Conservation (phyloP, 2,797 vertebrate species). For the Holocentrus rufus region DNA sequence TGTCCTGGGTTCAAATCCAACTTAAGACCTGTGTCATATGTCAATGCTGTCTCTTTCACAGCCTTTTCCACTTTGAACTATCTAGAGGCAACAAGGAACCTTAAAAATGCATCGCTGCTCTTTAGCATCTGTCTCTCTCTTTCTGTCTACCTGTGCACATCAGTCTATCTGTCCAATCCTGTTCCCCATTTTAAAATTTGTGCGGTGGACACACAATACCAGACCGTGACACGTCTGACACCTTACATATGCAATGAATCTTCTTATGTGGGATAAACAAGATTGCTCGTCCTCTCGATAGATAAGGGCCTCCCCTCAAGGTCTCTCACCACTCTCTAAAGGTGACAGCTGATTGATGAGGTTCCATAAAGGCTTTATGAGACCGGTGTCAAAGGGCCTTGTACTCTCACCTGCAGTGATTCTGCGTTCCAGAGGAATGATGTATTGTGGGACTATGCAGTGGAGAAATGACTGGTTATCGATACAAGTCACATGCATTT, state of each 20-base stretch:
- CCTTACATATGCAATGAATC: constrained; percentile 48
- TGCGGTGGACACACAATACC: neutral
- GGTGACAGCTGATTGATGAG: constrained; percentile 65
- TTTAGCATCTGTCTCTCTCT: neutral
- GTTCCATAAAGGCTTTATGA: constrained; percentile 65
- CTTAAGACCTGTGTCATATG: too few species aligned
- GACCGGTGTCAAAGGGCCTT: constrained; percentile 62
- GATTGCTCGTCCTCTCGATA: constrained; percentile 21
- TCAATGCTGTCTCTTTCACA: too few species aligned
- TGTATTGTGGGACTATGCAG: constrained; percentile 29
- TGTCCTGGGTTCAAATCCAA: too few species aligned
- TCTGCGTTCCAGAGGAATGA: constrained; percentile 32
- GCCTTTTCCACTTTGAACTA: too few species aligned
- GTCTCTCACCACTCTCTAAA: constrained; percentile 43
- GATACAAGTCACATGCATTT: neutral
- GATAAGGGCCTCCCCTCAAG: constrained; percentile 55
- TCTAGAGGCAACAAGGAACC: too few species aligned
- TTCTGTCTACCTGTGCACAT: neutral
- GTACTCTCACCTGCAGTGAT: constrained; percentile 56
- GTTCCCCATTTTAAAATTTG: neutral
- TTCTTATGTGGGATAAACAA: constrained; percentile 47
- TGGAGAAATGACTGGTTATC: constrained; percentile 8
- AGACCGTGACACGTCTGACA: constrained; percentile 22
- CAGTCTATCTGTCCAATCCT: neutral
- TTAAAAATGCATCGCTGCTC: too few species aligned